These are phyloP conservation scores for Panulirus ornatus DNA, from an alignment of 1,140 invertebrate genomes.

Conservation along the genomic window DNA sequence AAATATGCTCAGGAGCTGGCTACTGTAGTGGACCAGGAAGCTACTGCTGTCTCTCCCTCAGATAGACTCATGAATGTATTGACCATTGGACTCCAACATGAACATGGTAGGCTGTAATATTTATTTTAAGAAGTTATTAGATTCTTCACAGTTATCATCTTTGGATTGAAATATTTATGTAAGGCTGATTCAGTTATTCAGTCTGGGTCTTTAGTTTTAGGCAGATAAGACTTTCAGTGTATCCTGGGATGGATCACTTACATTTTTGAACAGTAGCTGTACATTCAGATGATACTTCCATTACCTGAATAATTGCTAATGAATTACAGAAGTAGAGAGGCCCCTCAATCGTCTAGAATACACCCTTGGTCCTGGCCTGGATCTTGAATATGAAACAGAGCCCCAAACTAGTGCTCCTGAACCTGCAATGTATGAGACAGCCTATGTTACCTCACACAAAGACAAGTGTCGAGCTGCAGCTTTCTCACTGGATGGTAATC, in stretches of 20 bases:
- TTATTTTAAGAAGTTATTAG: no score
- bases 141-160: no score
- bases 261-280: no score
- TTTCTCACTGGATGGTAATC: slow-evolving; percentile 95
- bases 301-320: not conserved
- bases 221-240: no score
- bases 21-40: slow-evolving; percentile 55
- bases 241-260: no score
- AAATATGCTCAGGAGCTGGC: slow-evolving; percentile 66
- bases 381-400: slow-evolving; percentile 97
- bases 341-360: slow-evolving; percentile 70
- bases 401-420: slow-evolving; percentile 91
- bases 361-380: slow-evolving; percentile 81
- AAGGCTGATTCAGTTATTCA: not conserved
- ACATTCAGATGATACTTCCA: no score
- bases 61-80: slow-evolving; percentile 70
- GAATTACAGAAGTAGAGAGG: slow-evolving; percentile 64
- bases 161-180: no score
- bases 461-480: slow-evolving; percentile 85
- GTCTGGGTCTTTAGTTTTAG: no score
- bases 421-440: slow-evolving; percentile 96
- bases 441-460: slow-evolving; percentile 99
- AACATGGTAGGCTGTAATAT: slow-evolving; percentile 69
- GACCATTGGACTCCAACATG: slow-evolving; percentile 63
- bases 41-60: slow-evolving; percentile 61